Evolutionary conservation across 2,888 invertebrate genomes (phyloP).

Genomic region (Scaptomyza parva): DNA sequence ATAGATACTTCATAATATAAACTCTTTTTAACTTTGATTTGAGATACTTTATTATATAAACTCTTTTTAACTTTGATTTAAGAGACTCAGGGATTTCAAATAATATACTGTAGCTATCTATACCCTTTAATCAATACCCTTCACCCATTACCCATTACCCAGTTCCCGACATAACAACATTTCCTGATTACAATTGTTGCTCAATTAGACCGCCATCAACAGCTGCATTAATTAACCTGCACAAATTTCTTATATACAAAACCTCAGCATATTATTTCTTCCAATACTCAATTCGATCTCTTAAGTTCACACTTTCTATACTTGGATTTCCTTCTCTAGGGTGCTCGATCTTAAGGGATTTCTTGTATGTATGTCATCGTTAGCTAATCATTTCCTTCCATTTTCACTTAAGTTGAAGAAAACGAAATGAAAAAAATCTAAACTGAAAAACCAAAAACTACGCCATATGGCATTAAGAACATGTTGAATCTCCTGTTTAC

Average conservation of each 20-base stretch:
- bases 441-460: slow-evolving; percentile 8
- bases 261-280: neutral
- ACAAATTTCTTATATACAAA: neutral
- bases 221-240: neutral
- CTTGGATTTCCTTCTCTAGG: neutral
- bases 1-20: too few relatives aligned
- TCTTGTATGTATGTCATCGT: slow-evolving; percentile 58
- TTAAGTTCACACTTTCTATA: slow-evolving; percentile 21
- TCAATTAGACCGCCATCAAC: neutral
- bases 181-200: neutral
- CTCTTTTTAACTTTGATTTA: too few relatives aligned
- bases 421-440: slow-evolving; percentile 15
- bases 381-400: slow-evolving; percentile 65
- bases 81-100: too few relatives aligned
- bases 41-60: too few relatives aligned
- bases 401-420: slow-evolving; percentile 4
- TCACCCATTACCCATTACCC: too few relatives aligned
- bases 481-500: slow-evolving; percentile 12
- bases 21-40: too few relatives aligned
- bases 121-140: too few relatives aligned
- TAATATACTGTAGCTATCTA: too few relatives aligned
- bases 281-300: slow-evolving; percentile 6
- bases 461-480: slow-evolving; percentile 50
- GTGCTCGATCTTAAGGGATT: slow-evolving; percentile 6
- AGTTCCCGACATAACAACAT: too few relatives aligned